Percentiles rank a stretch among this genome's conserved stretches.
Conservation (phyloP, 1,140 invertebrate genomes). For the Scaptodrosophila lebanonensis region DNA sequence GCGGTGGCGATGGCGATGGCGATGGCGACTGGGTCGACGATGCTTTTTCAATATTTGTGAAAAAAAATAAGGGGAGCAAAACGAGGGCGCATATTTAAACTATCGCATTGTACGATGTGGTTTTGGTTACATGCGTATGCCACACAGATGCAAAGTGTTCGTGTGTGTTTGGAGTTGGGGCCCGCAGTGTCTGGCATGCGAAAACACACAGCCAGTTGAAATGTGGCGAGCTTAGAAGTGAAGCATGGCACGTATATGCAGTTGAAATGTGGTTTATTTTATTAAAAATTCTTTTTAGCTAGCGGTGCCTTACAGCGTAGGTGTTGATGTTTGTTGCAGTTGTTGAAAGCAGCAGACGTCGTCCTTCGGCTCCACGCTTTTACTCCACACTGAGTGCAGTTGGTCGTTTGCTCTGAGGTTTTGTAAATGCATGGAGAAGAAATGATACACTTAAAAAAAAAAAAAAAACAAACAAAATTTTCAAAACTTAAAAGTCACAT, state of each 20-base stretch:
- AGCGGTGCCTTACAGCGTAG: slow-evolving; percentile 11
- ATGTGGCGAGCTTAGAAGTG: slow-evolving; percentile 24
- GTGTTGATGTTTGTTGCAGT: slow-evolving; percentile 2
- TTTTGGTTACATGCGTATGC: slow-evolving; percentile 19
- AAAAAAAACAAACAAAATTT: too few species aligned
- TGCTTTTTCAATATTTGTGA: slow-evolving; percentile 47
- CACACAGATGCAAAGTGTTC: neutral
- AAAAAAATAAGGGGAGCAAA: slow-evolving; percentile 17
- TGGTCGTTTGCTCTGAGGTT: too few species aligned
- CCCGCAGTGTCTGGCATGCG: too few species aligned
- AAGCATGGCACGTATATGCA: slow-evolving; percentile 12
- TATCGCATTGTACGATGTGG: slow-evolving; percentile 24
- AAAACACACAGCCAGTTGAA: slow-evolving; percentile 39
- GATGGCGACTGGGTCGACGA: too few species aligned
- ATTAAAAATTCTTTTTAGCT: slow-evolving; percentile 52
- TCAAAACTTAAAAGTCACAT: too few species aligned
- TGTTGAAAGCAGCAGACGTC: too few species aligned
- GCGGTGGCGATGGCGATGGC: too few species aligned
- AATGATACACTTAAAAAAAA: too few species aligned
- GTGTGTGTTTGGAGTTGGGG: too few species aligned
- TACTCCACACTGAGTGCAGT: neutral
- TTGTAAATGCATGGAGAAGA: too few species aligned
- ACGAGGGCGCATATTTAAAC: slow-evolving; percentile 31
- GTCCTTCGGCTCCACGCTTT: neutral
- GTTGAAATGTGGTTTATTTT: slow-evolving; percentile 58